Conservation (phyloP, 2,797 vertebrate genomes). For the Loriculus beryllinus region DNA sequence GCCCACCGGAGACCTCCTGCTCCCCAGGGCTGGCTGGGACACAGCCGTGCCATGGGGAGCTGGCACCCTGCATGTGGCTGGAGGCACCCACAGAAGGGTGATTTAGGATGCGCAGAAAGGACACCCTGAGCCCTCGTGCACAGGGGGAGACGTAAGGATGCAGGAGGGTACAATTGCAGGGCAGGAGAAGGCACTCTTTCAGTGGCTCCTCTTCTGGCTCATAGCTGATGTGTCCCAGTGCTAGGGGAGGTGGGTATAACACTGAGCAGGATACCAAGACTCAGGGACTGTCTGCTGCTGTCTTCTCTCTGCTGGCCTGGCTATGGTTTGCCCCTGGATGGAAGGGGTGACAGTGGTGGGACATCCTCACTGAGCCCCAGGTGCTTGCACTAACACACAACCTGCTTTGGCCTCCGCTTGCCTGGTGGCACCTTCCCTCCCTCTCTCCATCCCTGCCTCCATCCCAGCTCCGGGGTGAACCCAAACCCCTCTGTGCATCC, state of each 20-base stretch:
- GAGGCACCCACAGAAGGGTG: not conserved
- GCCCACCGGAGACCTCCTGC: not conserved
- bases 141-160: not conserved
- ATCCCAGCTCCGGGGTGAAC: not conserved
- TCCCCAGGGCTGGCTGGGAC: not conserved
- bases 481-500: not conserved
- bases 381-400: slow-evolving; percentile 51
- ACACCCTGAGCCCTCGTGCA: not conserved
- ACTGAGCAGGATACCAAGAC: not conserved
- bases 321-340: not conserved
- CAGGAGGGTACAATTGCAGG: not conserved
- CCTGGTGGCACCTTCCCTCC: not conserved
- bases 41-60: not conserved
- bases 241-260: not conserved
- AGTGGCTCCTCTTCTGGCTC: not conserved
- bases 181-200: not conserved
- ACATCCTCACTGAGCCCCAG: not conserved
- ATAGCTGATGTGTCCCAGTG: not conserved
- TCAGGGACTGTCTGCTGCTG: not conserved
- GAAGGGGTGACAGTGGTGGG: not conserved
- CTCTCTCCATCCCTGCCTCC: not conserved
- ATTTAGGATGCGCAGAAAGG: not conserved
- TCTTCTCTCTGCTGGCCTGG: slow-evolving; percentile 9
- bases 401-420: slow-evolving; percentile 57
- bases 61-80: not conserved